Conservation (phyloP, 2,888 invertebrate species). For the Nomada fabriciana region DNA sequence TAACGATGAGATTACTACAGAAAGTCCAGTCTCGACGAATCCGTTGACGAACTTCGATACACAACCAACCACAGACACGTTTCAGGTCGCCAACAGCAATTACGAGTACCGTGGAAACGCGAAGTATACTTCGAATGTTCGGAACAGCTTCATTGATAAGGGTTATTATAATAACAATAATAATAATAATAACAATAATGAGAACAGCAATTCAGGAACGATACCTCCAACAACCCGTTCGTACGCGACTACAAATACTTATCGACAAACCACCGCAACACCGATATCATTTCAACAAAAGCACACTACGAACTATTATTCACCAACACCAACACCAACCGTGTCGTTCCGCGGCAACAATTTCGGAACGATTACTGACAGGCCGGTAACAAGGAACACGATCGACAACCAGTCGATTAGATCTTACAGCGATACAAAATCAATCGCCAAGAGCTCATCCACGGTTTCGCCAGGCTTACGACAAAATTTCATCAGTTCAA, state of each 20-base stretch:
- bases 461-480: slow-evolving; percentile 65
- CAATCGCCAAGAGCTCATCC: slow-evolving; percentile 61
- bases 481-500: slow-evolving; percentile 73
- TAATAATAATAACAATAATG: neutral
- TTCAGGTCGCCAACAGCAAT: slow-evolving; percentile 28
- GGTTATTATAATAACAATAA: slow-evolving; percentile 54
- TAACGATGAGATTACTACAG: slow-evolving; percentile 59
- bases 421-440: slow-evolving; percentile 22
- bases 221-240: slow-evolving; percentile 18
- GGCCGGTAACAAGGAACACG: neutral
- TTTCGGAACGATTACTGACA: slow-evolving; percentile 15
- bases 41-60: neutral
- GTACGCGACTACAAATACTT: slow-evolving; percentile 56
- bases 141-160: slow-evolving; percentile 23
- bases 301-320: slow-evolving; percentile 36
- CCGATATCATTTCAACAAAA: slow-evolving; percentile 33
- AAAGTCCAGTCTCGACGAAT: slow-evolving; percentile 60
- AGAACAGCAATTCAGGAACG: neutral
- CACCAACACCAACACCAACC: slow-evolving; percentile 5
- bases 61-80: slow-evolving; percentile 55
- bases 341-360: slow-evolving; percentile 8
- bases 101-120: slow-evolving; percentile 25
- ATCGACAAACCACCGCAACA: slow-evolving; percentile 42
- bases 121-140: neutral
- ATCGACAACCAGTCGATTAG: slow-evolving; percentile 34